A percentile compares a stretch with the other conserved stretches of the same genome.
phyloP scores from a whole-genome alignment of 2,797 vertebrate genomes.

The Anguilla marmorata region DNA sequence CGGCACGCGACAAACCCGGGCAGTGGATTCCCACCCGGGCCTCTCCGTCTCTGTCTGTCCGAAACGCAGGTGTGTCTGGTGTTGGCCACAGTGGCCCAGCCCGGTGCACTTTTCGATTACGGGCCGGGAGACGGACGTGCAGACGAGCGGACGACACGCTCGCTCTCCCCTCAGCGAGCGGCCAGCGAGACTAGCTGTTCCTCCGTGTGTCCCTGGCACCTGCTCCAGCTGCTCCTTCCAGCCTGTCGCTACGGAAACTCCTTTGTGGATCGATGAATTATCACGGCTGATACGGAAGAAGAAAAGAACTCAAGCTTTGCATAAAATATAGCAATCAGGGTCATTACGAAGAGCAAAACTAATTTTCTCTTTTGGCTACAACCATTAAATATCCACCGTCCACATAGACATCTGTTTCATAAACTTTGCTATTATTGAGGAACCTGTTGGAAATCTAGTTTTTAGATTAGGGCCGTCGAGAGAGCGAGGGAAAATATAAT shows the following conservation, averaged over 20 bases:
- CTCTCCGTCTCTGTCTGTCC: background rate
- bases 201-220: background rate
- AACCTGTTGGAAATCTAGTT: too few species aligned
- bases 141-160: background rate
- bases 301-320: too few species aligned
- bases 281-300: too few species aligned
- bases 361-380: too few species aligned
- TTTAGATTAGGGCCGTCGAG: too few species aligned
- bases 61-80: background rate
- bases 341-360: too few species aligned
- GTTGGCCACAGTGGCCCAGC: background rate
- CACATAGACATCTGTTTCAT: too few species aligned
- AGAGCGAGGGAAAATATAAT: too few species aligned
- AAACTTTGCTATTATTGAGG: too few species aligned
- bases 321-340: too few species aligned
- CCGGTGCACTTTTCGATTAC: background rate
- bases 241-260: background rate
- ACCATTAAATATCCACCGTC: too few species aligned
- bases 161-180: background rate
- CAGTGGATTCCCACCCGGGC: background rate
- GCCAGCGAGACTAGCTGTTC: background rate
- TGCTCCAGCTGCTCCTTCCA: background rate
- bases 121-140: background rate
- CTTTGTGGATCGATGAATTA: background rate
- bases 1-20: background rate